Conservation (phyloP, 2,888 invertebrate genomes). For the Lycaena phlaeas region DNA sequence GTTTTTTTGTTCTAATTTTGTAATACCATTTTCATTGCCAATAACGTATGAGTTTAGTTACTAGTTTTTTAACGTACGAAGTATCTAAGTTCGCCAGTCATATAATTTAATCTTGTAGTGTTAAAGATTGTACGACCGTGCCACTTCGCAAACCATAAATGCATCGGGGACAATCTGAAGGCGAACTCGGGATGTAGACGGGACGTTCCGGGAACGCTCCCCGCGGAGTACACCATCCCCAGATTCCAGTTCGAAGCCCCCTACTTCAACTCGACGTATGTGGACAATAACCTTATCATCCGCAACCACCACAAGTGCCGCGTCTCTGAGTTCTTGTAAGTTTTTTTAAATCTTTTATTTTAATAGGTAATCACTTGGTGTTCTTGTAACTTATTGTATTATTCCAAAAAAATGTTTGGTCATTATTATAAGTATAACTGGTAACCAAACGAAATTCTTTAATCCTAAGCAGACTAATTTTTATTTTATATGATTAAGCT, state of each 20-base stretch:
- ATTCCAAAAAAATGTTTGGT: too few species aligned
- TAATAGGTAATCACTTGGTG: too few species aligned
- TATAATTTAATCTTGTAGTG: slow-evolving; percentile 4
- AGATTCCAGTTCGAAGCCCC: slow-evolving; percentile 36
- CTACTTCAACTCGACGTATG: slow-evolving; percentile 42
- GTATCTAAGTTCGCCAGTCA: background rate
- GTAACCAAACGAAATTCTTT: too few species aligned
- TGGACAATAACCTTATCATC: slow-evolving; percentile 34
- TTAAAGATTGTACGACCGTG: slow-evolving; percentile 34
- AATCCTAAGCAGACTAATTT: background rate
- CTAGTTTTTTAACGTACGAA: background rate
- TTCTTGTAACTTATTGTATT: too few species aligned
- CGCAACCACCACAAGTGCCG: slow-evolving; percentile 39
- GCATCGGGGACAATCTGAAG: slow-evolving; percentile 35
- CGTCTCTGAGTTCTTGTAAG: slow-evolving; percentile 51
- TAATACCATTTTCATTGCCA: too few species aligned
- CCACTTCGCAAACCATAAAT: slow-evolving; percentile 24
- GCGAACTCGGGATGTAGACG: slow-evolving; percentile 38
- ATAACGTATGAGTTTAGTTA: too few species aligned
- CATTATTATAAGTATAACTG: too few species aligned
- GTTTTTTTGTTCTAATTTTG: too few species aligned
- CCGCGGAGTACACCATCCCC: slow-evolving; percentile 24
- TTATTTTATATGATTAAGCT: slow-evolving; percentile 23
- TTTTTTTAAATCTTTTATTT: too few species aligned
- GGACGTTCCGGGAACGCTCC: slow-evolving; percentile 26